These are phyloP conservation scores for Napeogenes sylphis DNA, from an alignment of 2,888 invertebrate genomes.

Conservation along the genomic window DNA sequence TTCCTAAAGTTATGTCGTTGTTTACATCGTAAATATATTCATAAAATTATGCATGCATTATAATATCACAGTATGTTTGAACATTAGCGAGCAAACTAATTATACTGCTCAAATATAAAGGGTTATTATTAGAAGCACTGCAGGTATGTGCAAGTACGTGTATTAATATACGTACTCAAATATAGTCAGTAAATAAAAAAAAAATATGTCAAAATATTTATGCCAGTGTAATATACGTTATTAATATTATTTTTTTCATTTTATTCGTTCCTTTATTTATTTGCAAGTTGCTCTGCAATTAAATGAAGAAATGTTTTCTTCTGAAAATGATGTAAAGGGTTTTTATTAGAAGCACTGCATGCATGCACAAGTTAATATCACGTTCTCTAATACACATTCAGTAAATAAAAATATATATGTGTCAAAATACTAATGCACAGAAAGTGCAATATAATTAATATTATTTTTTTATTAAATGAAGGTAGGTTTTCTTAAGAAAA, in stretches of 20 bases:
- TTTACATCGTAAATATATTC: slow-evolving; percentile 6
- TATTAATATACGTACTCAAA: background rate
- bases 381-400: background rate
- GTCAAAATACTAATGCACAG: no score
- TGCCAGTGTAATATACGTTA: no score
- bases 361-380: background rate
- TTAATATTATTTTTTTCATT: no score
- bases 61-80: slow-evolving; percentile 5
- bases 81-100: slow-evolving; percentile 42
- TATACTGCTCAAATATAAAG: slow-evolving; percentile 54
- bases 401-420: no score
- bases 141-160: background rate
- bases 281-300: no score
- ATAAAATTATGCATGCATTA: slow-evolving; percentile 8
- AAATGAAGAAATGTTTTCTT: no score
- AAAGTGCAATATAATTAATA: no score
- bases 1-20: background rate
- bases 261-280: no score
- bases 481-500: no score
- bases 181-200: background rate
- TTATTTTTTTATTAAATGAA: no score
- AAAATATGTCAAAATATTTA: no score
- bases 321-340: slow-evolving; percentile 35
- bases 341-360: slow-evolving; percentile 1
- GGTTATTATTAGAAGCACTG: slow-evolving; percentile 10